A percentile compares a stretch with the other conserved stretches of the same genome.
These are phyloP conservation scores for Nipponia nippon DNA, from an alignment of 2,113 vertebrate species.

Conservation along the genomic window DNA sequence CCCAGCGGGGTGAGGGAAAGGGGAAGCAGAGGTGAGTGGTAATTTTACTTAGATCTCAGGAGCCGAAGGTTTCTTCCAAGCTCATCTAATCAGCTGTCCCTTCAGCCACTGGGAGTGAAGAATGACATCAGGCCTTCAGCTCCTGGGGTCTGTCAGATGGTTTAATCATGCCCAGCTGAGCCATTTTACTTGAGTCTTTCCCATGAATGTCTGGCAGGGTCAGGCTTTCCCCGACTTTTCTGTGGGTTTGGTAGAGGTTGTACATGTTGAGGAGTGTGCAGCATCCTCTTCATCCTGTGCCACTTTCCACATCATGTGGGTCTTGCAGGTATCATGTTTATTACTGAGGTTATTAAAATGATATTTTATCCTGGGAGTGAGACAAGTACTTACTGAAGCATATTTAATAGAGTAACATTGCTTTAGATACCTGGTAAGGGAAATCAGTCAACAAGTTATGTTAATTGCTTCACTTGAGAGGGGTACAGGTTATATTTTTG, in stretches of 20 bases:
- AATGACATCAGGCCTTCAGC: no score
- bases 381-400: neutral
- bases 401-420: neutral
- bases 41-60: neutral
- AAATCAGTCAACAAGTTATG: neutral
- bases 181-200: neutral
- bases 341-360: neutral
- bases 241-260: neutral
- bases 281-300: neutral
- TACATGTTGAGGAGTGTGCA: fast-evolving
- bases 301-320: fast-evolving
- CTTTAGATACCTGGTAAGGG: neutral
- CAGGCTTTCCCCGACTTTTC: neutral
- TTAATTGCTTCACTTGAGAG: neutral
- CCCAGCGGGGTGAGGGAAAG: neutral
- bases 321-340: neutral
- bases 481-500: neutral
- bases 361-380: neutral
- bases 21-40: neutral
- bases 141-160: fast-evolving
- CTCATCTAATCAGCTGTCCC: neutral
- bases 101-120: neutral
- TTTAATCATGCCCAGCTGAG: fast-evolving
- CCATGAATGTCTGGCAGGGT: neutral
- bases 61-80: neutral